Base-by-base conservation (phyloP, 1,140 invertebrate genomes). In the Batillaria attramentaria region DNA sequence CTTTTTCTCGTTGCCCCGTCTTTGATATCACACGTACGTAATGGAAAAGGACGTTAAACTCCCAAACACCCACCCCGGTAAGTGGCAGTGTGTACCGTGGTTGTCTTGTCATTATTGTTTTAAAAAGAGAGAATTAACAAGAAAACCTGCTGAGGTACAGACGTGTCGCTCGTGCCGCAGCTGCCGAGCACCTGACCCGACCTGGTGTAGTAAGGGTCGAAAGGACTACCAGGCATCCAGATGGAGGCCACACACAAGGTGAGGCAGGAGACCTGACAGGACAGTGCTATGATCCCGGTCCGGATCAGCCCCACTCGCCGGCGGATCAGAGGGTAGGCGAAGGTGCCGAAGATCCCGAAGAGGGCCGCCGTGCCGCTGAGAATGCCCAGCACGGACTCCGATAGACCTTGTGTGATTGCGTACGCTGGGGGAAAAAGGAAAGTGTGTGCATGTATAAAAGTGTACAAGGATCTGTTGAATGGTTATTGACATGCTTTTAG, bases 161-260 rank as follows among this genome's bases (percentile, higher is more conserved):
- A 39, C 66, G 13, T n/a, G 31, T 24, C 28, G 1, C 37, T 39
- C 37, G 37, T 3, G 18, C 13, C 66, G 35, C 35, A 69, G 28
- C 46, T 50, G 24, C 10, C 46, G 46, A 50, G 37, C 41, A 2
- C 39, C 24, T 3, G 24, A 6, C 35, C 35, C 18, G 24, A 3
- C 20, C 31, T 62, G 65, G 24, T 31, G 75, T 68, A 69, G n/a
- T 54, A 39, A 10, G 88, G 89, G 79, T 92, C 86, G 85, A 93
- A 93, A 10, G 92, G 92, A 65, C 92, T 92, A 28, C 93, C 93
- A 6, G 92, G 92, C 24, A 91, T 84, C 84, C 90, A 93, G 20
- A 94, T 87, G 0, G 93, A 94, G 3, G 88, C 84, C 24, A 94
- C 89, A 83, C 92, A 93, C 24, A 93, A 77, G 1, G 87, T 82